A percentile compares a stretch with the other conserved stretches of the same genome.
phyloP scores from a whole-genome alignment of 2,113 vertebrate genomes.

The Sminthopsis crassicaudata region DNA sequence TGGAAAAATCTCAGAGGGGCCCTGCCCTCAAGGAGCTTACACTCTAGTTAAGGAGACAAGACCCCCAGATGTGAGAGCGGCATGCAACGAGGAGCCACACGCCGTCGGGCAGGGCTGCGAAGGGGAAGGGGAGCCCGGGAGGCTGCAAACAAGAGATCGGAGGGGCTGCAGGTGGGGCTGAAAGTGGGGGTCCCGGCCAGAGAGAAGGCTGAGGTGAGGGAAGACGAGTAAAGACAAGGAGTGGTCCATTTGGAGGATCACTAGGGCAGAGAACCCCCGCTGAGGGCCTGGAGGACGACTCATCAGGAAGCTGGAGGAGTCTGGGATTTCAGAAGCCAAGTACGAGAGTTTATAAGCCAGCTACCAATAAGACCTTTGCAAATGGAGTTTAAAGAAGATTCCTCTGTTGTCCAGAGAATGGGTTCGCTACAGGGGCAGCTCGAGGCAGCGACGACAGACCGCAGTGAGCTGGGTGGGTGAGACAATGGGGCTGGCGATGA shows the following conservation, averaged over 20 bases:
- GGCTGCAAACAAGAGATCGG: not conserved
- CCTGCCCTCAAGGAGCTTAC: not conserved
- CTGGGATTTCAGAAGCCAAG: not conserved
- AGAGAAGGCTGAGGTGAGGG: too few relatives aligned
- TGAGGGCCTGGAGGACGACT: not conserved
- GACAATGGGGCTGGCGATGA: too few relatives aligned
- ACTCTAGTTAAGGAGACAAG: not conserved
- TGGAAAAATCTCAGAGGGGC: not conserved
- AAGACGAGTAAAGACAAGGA: too few relatives aligned
- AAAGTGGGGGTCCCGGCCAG: too few relatives aligned
- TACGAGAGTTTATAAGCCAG: not conserved
- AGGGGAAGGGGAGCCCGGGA: not conserved
- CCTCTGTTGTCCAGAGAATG: accelerated
- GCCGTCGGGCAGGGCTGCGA: not conserved
- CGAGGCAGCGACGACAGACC: not conserved
- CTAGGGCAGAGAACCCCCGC: too few relatives aligned
- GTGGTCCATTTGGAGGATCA: not conserved
- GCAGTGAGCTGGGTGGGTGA: not conserved
- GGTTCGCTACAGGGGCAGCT: accelerated
- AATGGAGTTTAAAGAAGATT: not conserved
- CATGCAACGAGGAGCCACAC: not conserved
- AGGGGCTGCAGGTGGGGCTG: too few relatives aligned
- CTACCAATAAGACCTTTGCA: not conserved
- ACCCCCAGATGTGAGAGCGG: not conserved
- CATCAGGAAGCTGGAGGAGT: not conserved